phyloP scores from a whole-genome alignment of 2,113 vertebrate species.

The Oryzias javanicus region DNA sequence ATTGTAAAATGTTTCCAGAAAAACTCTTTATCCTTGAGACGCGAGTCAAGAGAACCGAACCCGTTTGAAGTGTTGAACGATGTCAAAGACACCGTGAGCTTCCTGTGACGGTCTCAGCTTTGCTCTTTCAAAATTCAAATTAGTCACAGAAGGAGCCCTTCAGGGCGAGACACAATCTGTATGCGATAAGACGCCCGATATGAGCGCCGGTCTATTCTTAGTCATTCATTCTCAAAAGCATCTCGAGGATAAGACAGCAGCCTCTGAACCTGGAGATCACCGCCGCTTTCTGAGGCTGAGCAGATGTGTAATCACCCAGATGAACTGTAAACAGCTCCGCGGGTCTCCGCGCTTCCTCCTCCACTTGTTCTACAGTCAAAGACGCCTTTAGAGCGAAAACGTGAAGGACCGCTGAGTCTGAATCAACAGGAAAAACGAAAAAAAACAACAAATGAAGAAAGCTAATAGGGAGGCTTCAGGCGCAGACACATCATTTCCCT shows the following conservation, averaged over 20 bases:
- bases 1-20: too few relatives aligned
- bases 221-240: background rate
- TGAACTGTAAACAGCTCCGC: background rate
- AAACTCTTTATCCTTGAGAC: too few relatives aligned
- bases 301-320: background rate
- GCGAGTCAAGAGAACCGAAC: too few relatives aligned
- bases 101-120: background rate
- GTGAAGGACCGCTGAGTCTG: background rate
- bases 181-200: too few relatives aligned
- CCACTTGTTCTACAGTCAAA: background rate
- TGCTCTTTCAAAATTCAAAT: constrained; percentile 10
- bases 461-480: background rate
- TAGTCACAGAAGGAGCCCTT: background rate
- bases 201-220: too few relatives aligned
- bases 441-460: background rate
- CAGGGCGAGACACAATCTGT: background rate
- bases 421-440: background rate
- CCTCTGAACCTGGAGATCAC: too few relatives aligned
- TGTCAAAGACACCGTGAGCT: background rate
- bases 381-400: too few relatives aligned
- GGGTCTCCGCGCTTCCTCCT: too few relatives aligned
- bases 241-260: background rate
- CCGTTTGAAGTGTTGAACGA: background rate
- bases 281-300: background rate
- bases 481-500: constrained; percentile 3